Percentiles rank a stretch among this genome's conserved stretches.
These are phyloP conservation scores for Cyclura pinguis DNA, from an alignment of 2,797 vertebrate species.

Conservation along the genomic window DNA sequence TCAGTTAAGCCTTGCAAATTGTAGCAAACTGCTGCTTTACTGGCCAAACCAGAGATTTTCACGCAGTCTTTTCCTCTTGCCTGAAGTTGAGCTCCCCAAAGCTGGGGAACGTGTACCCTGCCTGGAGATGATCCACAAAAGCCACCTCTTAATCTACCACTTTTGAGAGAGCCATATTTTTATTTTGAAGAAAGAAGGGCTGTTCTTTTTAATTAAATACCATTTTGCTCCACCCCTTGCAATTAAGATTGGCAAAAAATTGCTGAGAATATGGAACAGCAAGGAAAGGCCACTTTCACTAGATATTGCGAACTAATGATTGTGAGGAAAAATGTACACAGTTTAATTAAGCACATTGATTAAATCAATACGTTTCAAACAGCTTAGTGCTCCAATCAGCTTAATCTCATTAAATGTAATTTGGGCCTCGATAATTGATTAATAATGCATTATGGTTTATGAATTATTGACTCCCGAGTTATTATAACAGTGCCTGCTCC, in stretches of 20 bases:
- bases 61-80: too few species aligned
- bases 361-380: conserved; percentile 84
- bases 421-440: conserved; percentile 85
- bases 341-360: conserved; percentile 85
- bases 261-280: conserved; percentile 64
- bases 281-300: conserved; percentile 65
- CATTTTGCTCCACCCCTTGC: too few species aligned
- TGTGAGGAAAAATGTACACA: conserved; percentile 77
- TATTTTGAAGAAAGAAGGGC: not conserved
- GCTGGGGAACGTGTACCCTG: too few species aligned
- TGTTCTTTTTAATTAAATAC: not conserved
- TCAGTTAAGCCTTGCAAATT: too few species aligned
- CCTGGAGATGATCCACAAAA: not conserved
- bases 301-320: conserved; percentile 78
- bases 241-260: conserved; percentile 16
- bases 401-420: conserved; percentile 86
- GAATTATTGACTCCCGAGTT: conserved; percentile 85
- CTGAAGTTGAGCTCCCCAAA: too few species aligned
- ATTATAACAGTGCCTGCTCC: conserved; percentile 78
- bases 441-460: conserved; percentile 87
- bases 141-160: not conserved
- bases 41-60: too few species aligned
- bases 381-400: conserved; percentile 81
- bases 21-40: too few species aligned
- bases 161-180: not conserved